A percentile compares a stretch with the other conserved stretches of the same genome.
Evolutionary conservation across 2,888 invertebrate genomes (phyloP).

Genomic region (Epinotia ramella): DNA sequence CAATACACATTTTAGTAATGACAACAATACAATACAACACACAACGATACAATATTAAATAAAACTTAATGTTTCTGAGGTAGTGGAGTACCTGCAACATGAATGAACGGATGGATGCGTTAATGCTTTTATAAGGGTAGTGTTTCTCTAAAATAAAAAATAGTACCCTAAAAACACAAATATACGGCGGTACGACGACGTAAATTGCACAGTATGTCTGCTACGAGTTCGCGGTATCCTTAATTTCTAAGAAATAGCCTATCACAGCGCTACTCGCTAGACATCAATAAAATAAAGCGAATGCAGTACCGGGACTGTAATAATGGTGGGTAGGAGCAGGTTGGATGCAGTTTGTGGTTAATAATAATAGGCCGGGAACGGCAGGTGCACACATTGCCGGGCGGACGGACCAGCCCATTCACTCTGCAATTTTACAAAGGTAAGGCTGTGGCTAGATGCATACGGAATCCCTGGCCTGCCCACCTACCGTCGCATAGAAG

Average conservation of each 20-base stretch:
- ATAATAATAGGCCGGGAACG: conserved; percentile 52
- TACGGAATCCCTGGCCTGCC: not conserved
- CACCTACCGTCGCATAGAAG: too few species aligned
- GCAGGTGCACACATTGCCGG: conserved; percentile 51
- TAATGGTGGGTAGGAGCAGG: conserved; percentile 52
- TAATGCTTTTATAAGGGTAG: not conserved
- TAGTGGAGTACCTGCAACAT: too few species aligned
- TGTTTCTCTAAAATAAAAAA: not conserved
- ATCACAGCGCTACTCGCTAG: conserved; percentile 1
- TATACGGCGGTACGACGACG: not conserved
- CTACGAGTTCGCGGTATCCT: conserved; percentile 5
- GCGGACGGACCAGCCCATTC: conserved; percentile 21
- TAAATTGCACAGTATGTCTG: conserved; percentile 5
- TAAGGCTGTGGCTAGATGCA: not conserved
- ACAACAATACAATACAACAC: not conserved
- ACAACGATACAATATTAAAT: not conserved
- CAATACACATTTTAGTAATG: too few species aligned
- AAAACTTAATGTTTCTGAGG: too few species aligned
- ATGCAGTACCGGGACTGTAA: conserved; percentile 47
- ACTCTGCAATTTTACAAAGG: not conserved
- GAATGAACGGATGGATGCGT: too few species aligned
- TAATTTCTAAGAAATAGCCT: conserved; percentile 22
- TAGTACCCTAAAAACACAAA: not conserved
- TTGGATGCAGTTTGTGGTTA: conserved; percentile 53
- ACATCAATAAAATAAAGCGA: conserved; percentile 42